Evolutionary conservation across 2,797 vertebrate species (phyloP).

Genomic region (Pangasius krempfi): DNA sequence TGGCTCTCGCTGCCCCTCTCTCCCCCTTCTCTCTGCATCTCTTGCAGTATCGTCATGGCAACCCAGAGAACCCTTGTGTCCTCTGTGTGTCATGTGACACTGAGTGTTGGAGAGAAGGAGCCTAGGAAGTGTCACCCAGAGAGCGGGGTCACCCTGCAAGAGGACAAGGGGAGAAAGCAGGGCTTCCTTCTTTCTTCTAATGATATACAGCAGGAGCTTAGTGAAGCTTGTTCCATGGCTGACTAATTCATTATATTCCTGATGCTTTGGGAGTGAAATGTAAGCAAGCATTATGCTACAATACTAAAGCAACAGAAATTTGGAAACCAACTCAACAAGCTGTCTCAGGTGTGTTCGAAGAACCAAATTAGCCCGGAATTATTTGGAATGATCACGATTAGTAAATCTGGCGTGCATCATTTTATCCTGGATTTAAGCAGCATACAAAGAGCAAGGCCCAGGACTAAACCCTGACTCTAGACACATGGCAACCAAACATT

Average conservation of each 20-base stretch:
- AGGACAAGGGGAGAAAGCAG: background rate
- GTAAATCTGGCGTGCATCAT: background rate
- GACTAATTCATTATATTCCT: background rate
- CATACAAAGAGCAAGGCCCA: background rate
- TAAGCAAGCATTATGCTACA: background rate
- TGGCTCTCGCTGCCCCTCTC: constrained; percentile 33
- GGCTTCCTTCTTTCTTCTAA: background rate
- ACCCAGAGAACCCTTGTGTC: constrained; percentile 81
- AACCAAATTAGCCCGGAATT: background rate
- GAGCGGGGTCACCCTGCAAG: constrained; percentile 50
- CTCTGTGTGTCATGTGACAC: constrained; percentile 75
- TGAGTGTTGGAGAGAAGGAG: constrained; percentile 65
- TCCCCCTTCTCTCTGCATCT: constrained; percentile 73
- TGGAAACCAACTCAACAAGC: background rate
- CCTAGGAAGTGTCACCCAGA: constrained; percentile 57
- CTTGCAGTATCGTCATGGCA: constrained; percentile 82
- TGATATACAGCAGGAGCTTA: background rate
- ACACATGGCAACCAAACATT: background rate
- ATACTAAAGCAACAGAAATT: background rate
- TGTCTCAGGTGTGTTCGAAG: background rate
- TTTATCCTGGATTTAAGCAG: background rate
- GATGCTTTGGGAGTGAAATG: background rate
- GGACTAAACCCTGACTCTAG: background rate
- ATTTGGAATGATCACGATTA: background rate
- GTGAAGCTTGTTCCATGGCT: background rate